phyloP scores from a whole-genome alignment of 2,888 invertebrate species.

The Agrochola circellaris region DNA sequence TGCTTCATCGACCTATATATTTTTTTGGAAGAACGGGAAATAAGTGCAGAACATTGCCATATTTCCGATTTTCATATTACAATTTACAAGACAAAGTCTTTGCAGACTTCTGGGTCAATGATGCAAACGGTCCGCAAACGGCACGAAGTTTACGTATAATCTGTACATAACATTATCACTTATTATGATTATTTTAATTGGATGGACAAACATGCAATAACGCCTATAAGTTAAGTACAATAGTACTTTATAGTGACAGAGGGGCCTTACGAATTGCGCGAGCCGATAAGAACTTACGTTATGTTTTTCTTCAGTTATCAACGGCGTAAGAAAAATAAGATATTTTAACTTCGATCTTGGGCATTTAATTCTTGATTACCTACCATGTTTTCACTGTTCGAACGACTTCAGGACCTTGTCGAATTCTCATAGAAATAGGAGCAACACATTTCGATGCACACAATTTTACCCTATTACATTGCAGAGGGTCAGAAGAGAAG shows the following conservation, averaged over 20 bases:
- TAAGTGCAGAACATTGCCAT: not conserved
- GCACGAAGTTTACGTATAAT: constrained; percentile 42
- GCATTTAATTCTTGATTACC: not conserved
- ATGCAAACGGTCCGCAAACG: constrained; percentile 36
- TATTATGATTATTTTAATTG: constrained; percentile 58
- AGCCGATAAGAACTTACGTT: constrained; percentile 39
- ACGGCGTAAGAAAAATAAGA: constrained; percentile 34
- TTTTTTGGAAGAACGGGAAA: not conserved
- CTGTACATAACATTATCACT: constrained; percentile 42
- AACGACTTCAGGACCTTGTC: no score
- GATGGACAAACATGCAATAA: constrained; percentile 51
- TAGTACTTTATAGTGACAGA: constrained; percentile 36
- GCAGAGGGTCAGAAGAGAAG: not conserved
- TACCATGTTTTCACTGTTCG: not conserved
- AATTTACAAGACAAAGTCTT: not conserved
- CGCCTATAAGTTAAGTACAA: constrained; percentile 47
- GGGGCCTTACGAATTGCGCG: constrained; percentile 45
- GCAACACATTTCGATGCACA: not conserved
- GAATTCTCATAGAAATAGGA: not conserved
- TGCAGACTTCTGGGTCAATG: constrained; percentile 42
- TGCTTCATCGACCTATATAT: no score
- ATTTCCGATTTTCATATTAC: not conserved
- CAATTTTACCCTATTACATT: not conserved
- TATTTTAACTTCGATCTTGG: constrained; percentile 14
- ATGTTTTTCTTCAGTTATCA: constrained; percentile 55